A percentile compares a stretch with the other conserved stretches of the same genome.
Evolutionary conservation across 2,113 vertebrate species (phyloP).

Genomic region (Pardalotus punctatus): DNA sequence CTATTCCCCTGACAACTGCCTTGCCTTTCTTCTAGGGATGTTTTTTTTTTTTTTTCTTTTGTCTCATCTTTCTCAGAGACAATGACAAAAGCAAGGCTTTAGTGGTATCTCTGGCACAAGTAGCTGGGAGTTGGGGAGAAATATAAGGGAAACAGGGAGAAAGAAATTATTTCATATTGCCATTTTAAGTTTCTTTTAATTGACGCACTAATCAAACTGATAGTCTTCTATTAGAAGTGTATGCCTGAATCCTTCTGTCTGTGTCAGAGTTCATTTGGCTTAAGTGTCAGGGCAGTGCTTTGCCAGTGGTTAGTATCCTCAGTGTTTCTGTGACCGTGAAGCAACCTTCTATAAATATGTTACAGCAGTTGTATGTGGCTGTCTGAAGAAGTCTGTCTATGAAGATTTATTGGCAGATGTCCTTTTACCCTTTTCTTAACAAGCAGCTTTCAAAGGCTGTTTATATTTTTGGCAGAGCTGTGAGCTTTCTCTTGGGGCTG

Average conservation of each 20-base stretch:
- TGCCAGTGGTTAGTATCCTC: neutral
- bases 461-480: constrained; percentile 33
- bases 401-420: constrained; percentile 53
- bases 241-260: neutral
- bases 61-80: neutral
- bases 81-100: neutral
- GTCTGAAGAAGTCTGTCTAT: constrained; percentile 13
- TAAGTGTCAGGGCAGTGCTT: neutral
- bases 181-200: neutral
- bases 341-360: constrained; percentile 36
- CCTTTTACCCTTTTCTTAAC: constrained; percentile 42
- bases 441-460: constrained; percentile 37
- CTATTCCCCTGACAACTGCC: neutral
- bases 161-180: neutral
- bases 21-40: neutral
- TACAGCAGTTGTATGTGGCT: constrained; percentile 22
- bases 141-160: neutral
- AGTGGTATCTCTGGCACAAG: neutral
- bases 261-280: neutral
- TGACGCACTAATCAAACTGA: neutral
- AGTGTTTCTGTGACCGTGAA: constrained; percentile 39
- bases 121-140: fast-evolving
- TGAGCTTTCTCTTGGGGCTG: neutral
- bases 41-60: neutral
- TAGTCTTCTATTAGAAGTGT: neutral